phyloP scores from a whole-genome alignment of 2,113 vertebrate species.

The Benitochromis conjunctus region DNA sequence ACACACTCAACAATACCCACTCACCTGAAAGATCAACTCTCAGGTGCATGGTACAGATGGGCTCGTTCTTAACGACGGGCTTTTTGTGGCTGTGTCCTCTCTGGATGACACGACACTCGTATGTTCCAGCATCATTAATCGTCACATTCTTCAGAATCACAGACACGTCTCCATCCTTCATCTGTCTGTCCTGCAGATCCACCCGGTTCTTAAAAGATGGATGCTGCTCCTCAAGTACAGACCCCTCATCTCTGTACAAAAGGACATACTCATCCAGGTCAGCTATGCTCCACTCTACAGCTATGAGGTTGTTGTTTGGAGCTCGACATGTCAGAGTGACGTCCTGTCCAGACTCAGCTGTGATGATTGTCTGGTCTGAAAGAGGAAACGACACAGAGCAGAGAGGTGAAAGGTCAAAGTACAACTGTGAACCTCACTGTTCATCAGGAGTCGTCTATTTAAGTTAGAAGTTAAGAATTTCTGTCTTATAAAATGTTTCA shows the following conservation, averaged over 20 bases:
- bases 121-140: accelerated
- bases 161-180: not conserved
- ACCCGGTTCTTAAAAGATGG: not conserved
- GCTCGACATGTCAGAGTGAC: not conserved
- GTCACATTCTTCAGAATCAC: accelerated
- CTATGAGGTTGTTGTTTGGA: not conserved
- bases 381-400: not conserved
- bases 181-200: not conserved
- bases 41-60: accelerated
- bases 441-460: not conserved
- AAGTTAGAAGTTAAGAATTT: not conserved
- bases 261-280: not conserved
- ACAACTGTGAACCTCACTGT: accelerated
- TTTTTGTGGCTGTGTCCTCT: not conserved
- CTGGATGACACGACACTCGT: accelerated
- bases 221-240: not conserved
- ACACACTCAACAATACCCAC: not conserved
- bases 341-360: accelerated
- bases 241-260: not conserved
- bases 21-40: not conserved
- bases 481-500: not conserved
- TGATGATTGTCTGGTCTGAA: accelerated
- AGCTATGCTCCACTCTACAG: not conserved
- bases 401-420: not conserved
- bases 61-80: no score